Conservation (phyloP, 2,888 invertebrate species). For the Plemyria rubiginata region DNA sequence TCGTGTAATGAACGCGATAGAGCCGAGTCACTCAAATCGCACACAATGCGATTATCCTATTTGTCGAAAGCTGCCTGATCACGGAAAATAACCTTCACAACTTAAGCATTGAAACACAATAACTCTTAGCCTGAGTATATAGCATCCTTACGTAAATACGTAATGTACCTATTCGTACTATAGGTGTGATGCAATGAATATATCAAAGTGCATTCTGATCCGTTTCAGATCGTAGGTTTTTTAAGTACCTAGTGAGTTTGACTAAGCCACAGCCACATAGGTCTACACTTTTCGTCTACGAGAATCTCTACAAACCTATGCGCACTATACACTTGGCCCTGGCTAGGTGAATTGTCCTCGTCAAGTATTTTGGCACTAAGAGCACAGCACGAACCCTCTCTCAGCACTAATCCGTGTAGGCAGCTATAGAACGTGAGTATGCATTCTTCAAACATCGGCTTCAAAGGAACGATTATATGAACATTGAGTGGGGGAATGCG, state of each 20-base stretch:
- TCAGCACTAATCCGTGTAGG: slow-evolving; percentile 39
- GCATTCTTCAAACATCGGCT: slow-evolving; percentile 41
- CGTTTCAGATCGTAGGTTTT: not conserved
- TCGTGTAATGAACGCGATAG: slow-evolving; percentile 78
- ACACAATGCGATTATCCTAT: slow-evolving; percentile 81
- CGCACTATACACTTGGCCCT: slow-evolving; percentile 6
- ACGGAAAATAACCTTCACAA: slow-evolving; percentile 45
- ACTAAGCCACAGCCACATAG: not conserved
- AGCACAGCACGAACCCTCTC: slow-evolving; percentile 38
- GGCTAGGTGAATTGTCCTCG: slow-evolving; percentile 41
- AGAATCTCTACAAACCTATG: not conserved
- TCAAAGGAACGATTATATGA: slow-evolving; percentile 41
- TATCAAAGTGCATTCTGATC: not conserved
- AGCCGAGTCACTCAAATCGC: slow-evolving; percentile 77
- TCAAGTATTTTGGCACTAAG: slow-evolving; percentile 47
- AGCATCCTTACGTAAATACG: not conserved
- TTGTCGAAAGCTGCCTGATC: slow-evolving; percentile 64
- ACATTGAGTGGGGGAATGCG: slow-evolving; percentile 31
- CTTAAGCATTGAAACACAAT: slow-evolving; percentile 50
- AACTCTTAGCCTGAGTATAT: not conserved
- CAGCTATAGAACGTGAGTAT: slow-evolving; percentile 40
- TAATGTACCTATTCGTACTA: not conserved
- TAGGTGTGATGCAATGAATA: not conserved
- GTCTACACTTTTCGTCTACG: slow-evolving; percentile 25
- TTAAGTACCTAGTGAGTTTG: not conserved